phyloP scores from a whole-genome alignment of 53 echinoderm and acorn worm genomes.

The Holothuria leucospilota region DNA sequence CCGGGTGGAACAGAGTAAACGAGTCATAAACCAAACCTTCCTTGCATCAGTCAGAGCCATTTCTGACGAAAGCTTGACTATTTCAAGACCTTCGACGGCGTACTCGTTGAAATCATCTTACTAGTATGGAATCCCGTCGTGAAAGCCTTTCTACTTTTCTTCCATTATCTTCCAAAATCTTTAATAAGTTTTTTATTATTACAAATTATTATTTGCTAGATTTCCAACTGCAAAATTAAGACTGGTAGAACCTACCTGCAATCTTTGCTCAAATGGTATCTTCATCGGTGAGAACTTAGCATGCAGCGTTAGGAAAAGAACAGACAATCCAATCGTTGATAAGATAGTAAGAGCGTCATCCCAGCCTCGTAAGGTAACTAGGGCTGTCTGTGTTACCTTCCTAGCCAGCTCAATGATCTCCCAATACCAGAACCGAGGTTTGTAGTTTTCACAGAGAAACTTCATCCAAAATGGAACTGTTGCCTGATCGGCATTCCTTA shows the following conservation, averaged over 20 bases:
- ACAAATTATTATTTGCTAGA: no score
- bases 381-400: not conserved
- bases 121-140: no score
- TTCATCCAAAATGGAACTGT: not conserved
- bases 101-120: no score
- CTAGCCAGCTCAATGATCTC: slow-evolving; percentile 14
- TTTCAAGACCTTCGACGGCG: no score
- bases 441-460: slow-evolving; percentile 27
- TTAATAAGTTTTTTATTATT: no score
- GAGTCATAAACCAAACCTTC: no score
- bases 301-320: slow-evolving; percentile 3
- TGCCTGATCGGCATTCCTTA: not conserved
- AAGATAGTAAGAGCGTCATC: not conserved
- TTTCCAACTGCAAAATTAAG: no score
- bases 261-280: not conserved
- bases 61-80: no score
- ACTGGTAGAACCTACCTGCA: not conserved
- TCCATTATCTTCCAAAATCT: no score
- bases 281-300: slow-evolving; percentile 9
- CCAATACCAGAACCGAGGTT: slow-evolving; percentile 6
- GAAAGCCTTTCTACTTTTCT: no score
- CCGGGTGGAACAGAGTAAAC: no score
- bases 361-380: slow-evolving; percentile 5
- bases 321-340: slow-evolving; percentile 5
- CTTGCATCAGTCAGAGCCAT: no score